Evolutionary conservation across 2,113 vertebrate species (phyloP), one percentile per base, ranked within the genome.

Genomic region (Nyctibius bracteatus): DNA sequence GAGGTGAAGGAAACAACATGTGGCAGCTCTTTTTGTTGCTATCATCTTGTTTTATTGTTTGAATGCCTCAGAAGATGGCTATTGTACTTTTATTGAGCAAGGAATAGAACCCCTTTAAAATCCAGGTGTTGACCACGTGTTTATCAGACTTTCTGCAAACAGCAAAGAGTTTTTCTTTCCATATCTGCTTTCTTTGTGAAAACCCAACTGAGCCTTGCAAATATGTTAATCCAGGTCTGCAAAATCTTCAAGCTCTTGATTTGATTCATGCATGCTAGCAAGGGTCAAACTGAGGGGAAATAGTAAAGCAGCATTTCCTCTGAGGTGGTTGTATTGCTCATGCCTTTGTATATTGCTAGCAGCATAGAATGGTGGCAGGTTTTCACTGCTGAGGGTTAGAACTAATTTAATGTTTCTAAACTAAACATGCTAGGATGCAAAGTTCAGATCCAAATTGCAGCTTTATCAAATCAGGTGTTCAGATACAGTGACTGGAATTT

Each of bases 71-170:
- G 95, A 97, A 98, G 88, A 73, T 93, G 63, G 52, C 82, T 92
- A 55, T 59, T 92, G 74, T 78, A 88, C 43, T 97, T 98, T 97
- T 97, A 97, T 97, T 96, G 95, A 96, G 94, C 94, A 97, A 97
- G 94, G 78, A 63, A 83, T 78, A 92, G 46, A 86, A 94, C 71
- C 59, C 23, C 82, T 96, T 95, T 96, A 96, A 97, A 98, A 96
- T 96, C 97, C 96, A 98, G 97, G 90, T 98, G 97, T 92, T 92
- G 92, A 68, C 94, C 97, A 98, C 94, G 97, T 97, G 97, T 97
- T 98, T 97, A 97, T 96, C 89, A 86, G 74, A 82, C 75, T 77
- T 86, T 85, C 78, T 68, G 94, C 82, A 96, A 97, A 97, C 93
- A 97, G 90, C 86, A 97, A 96, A 96, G 61, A 11, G 44, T 58